Percentiles rank a stretch among this genome's conserved stretches.
phyloP scores from a whole-genome alignment of 2,888 invertebrate species.

The Chaitophorus viminalis region DNA sequence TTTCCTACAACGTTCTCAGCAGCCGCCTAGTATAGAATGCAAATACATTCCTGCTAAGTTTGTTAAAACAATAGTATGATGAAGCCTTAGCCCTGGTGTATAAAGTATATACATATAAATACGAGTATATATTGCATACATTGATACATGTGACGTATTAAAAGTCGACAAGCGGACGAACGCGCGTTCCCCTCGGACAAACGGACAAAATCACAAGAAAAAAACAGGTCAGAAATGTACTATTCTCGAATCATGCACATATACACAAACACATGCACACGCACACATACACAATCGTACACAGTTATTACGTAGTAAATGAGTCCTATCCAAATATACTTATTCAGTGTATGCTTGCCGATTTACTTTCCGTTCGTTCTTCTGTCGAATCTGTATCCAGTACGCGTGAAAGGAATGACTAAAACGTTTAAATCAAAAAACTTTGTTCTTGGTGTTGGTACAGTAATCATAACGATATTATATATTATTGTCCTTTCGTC shows the following conservation, averaged over 20 bases:
- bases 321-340: not conserved
- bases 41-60: not conserved
- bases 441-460: not conserved
- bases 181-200: not conserved
- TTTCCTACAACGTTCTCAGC: conserved; percentile 1
- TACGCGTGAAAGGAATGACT: not conserved
- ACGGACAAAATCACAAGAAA: not conserved
- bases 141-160: not conserved
- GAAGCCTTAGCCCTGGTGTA: not conserved
- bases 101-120: not conserved
- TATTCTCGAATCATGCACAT: not conserved
- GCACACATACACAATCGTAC: no score
- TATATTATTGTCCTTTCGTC: not conserved
- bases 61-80: conserved; percentile 22
- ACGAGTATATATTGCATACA: no score
- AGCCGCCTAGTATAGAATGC: conserved; percentile 20
- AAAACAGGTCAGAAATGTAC: conserved; percentile 2
- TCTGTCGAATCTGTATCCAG: no score
- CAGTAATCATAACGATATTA: not conserved
- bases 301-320: not conserved
- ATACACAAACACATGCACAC: not conserved
- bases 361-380: not conserved
- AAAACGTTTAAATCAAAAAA: not conserved
- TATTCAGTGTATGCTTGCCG: not conserved
- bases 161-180: conserved; percentile 6